These are phyloP conservation scores for Yponomeuta plumbellus DNA, from an alignment of 2,888 invertebrate genomes.

Conservation along the genomic window DNA sequence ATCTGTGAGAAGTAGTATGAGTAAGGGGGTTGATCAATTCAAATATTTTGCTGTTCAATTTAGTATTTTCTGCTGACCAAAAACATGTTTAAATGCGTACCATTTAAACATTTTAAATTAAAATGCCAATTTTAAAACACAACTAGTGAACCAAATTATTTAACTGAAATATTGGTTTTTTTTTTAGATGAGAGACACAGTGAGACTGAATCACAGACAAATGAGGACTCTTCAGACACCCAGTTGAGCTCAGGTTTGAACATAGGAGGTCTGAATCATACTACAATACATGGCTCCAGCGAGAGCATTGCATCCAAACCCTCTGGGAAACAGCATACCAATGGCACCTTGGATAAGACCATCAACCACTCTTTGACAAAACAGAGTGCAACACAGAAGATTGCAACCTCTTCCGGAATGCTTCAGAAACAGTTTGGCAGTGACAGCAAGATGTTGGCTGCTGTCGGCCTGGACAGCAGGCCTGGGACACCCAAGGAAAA, in stretches of 20 bases:
- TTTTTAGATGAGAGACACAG: slow-evolving; percentile 87
- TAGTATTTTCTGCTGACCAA: no score
- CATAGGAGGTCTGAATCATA: slow-evolving; percentile 63
- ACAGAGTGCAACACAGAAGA: slow-evolving; percentile 61
- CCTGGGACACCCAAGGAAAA: slow-evolving; percentile 71
- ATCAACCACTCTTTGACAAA: slow-evolving; percentile 53
- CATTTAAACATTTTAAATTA: no score
- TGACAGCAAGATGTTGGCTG: slow-evolving; percentile 62
- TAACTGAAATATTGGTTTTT: neutral
- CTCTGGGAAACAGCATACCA: slow-evolving; percentile 69
- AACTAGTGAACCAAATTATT: neutral
- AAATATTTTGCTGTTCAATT: no score
- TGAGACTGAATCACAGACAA: slow-evolving; percentile 91
- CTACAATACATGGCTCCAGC: slow-evolving; percentile 69
- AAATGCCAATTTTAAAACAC: neutral
- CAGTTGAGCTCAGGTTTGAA: slow-evolving; percentile 73
- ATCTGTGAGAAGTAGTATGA: no score
- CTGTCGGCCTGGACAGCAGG: slow-evolving; percentile 61
- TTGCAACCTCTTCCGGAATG: slow-evolving; percentile 55
- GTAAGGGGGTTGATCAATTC: no score
- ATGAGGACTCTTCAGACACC: slow-evolving; percentile 84
- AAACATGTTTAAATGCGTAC: no score
- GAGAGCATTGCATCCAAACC: slow-evolving; percentile 70
- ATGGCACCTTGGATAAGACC: slow-evolving; percentile 61
- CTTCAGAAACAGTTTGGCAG: slow-evolving; percentile 59